Evolutionary conservation across 2,797 vertebrate species (phyloP), one percentile per base, ranked within the genome.

Genomic region (Gymnoscopelus braueri): DNA sequence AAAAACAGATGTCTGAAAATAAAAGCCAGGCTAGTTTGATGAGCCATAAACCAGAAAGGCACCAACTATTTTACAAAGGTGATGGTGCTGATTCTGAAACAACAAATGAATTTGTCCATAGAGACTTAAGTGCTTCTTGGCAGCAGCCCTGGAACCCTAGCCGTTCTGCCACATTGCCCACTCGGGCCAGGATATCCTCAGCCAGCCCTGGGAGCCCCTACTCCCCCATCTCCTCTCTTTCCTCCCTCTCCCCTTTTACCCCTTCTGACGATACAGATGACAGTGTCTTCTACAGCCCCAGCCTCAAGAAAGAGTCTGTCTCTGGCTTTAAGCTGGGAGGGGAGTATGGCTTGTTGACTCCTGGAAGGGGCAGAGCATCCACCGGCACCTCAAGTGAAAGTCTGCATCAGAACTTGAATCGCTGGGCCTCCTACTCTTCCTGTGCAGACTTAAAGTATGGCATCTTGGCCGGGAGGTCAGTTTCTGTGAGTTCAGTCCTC

Each of bases 381-480:
- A 84, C 78, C 39, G 86, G 87, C 69, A 85, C 84, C 59, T 80
- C 84, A 3, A 87, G 74, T 49, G 1, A 26, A 60, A 26, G 67
- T 58, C 75, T 74, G 19, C 77, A 44, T 58, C 81, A 66, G 5
- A 80, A 79, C n/a, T 67, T 69, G 0, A 79, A 80, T 23, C 39
- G n/a, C 13, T 56, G 84, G 48, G 50, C 81, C 10, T 87, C 86
- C 11, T 75, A 71, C 8, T 80, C 67, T 1, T 86, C 91, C 1
- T 93, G 90, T 74, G 92, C 92, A 15, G 91, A 94, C 76, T 80
- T 95, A 63, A 95, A 91, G 80, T 94, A 94, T 2, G 93, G 94
- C 23, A 90, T 95, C 63, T 89, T 89, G 60, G 89, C 84, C 4
- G 86, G 91, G 15, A 89, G 86, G 63, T 92, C 92, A 0, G 88